Percentiles rank a stretch among this genome's conserved stretches.
phyloP scores from a whole-genome alignment of 2,888 invertebrate species.

The Drosophila antonietae region DNA sequence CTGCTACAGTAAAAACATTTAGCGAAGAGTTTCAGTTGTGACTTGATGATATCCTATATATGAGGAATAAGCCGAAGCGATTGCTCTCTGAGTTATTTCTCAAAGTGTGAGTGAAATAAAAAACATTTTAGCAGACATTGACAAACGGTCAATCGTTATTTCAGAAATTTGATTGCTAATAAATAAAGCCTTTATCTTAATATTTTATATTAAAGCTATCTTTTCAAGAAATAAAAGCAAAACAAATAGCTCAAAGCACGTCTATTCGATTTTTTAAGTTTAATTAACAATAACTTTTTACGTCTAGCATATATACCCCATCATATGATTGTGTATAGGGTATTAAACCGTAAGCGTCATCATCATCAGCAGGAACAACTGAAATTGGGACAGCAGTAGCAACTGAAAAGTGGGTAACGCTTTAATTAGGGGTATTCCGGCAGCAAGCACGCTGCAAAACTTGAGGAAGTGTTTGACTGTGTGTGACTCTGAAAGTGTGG shows the following conservation, averaged over 20 bases:
- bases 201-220: no score
- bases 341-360: slow-evolving; percentile 10
- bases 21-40: not conserved
- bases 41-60: not conserved
- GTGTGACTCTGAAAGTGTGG: slow-evolving; percentile 1
- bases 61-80: no score
- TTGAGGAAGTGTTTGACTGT: slow-evolving; percentile 13
- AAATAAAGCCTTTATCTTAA: no score
- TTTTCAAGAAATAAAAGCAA: no score
- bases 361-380: slow-evolving; percentile 26
- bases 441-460: slow-evolving; percentile 32
- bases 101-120: no score
- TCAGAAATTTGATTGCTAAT: no score
- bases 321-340: not conserved
- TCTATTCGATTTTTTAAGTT: no score
- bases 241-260: no score
- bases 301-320: not conserved
- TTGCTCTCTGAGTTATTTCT: no score
- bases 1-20: slow-evolving; percentile 36
- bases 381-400: slow-evolving; percentile 12
- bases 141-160: no score
- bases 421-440: slow-evolving; percentile 40
- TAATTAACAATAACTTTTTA: no score
- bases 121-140: no score
- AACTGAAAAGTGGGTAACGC: slow-evolving; percentile 33